Percentiles rank a stretch among this genome's conserved stretches.
Evolutionary conservation across 2,888 invertebrate genomes (phyloP).

Genomic region (Eulithis testata): DNA sequence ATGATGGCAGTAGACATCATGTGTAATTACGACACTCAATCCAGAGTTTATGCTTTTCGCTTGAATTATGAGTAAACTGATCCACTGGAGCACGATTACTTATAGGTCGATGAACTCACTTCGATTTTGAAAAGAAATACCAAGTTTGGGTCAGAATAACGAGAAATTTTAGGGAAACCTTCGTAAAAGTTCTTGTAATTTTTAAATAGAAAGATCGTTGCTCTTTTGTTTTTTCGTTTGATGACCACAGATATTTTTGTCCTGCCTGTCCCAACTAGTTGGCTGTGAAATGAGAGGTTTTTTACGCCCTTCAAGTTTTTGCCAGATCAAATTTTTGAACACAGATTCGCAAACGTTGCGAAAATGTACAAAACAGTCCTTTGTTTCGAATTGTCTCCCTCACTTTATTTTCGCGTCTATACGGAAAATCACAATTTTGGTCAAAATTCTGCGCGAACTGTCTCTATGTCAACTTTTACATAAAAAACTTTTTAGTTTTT

Average conservation of each 20-base stretch:
- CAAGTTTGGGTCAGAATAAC: constrained; percentile 70
- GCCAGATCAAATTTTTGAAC: constrained; percentile 78
- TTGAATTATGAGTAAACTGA: constrained; percentile 69
- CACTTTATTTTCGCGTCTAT: constrained; percentile 80
- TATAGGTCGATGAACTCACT: constrained; percentile 75
- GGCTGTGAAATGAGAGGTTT: constrained; percentile 68
- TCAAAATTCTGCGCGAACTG: constrained; percentile 82
- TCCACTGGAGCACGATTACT: constrained; percentile 75
- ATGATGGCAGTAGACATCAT: constrained; percentile 92
- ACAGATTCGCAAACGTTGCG: constrained; percentile 83
- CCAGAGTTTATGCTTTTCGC: constrained; percentile 70
- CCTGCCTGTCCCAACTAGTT: constrained; percentile 69
- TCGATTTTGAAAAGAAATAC: constrained; percentile 63
- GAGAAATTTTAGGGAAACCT: constrained; percentile 72
- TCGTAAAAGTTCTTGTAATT: constrained; percentile 63
- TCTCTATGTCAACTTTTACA: constrained; percentile 67
- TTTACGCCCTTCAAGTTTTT: constrained; percentile 63
- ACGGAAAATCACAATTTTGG: constrained; percentile 81
- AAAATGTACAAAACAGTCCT: constrained; percentile 85
- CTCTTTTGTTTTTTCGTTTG: constrained; percentile 79
- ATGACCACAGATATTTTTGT: constrained; percentile 73
- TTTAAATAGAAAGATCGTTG: constrained; percentile 67
- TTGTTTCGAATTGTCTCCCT: constrained; percentile 80
- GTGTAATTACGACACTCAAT: constrained; percentile 78
- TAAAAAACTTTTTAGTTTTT: constrained; percentile 68